A percentile compares a stretch with the other conserved stretches of the same genome.
These are phyloP conservation scores for Umimayanthus chanpuru DNA, from an alignment of 92 coral and sea anemone genomes.

Conservation along the genomic window DNA sequence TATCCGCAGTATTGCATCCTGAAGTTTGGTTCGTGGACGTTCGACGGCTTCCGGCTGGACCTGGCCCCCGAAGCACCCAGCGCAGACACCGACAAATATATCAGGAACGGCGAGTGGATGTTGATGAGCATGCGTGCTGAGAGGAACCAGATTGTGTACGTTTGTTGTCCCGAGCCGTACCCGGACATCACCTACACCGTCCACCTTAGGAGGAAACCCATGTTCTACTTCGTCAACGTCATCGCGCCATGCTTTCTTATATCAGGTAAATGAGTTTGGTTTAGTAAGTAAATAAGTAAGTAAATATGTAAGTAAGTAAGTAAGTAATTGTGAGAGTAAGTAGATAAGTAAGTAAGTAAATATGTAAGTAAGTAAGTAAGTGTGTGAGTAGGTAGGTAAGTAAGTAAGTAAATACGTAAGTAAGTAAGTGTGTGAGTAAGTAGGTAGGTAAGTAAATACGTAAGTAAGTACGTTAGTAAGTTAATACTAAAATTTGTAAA, in stretches of 20 bases:
- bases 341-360: too few species aligned
- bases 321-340: too few species aligned
- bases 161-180: slow-evolving; percentile 81
- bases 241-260: slow-evolving; percentile 85
- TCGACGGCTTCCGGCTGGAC: slow-evolving; percentile 79
- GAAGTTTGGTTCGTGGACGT: slow-evolving; percentile 91
- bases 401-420: too few species aligned
- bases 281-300: too few species aligned
- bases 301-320: too few species aligned
- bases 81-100: slow-evolving; percentile 78
- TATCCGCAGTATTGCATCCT: slow-evolving; percentile 59
- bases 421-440: too few species aligned
- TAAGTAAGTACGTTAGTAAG: too few species aligned
- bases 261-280: slow-evolving; percentile 61
- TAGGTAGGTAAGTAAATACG: too few species aligned
- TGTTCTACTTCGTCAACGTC: slow-evolving; percentile 82
- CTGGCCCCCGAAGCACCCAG: slow-evolving; percentile 50
- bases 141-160: slow-evolving; percentile 62
- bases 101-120: slow-evolving; percentile 83
- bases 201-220: slow-evolving; percentile 67
- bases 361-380: too few species aligned
- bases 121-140: slow-evolving; percentile 67
- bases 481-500: too few species aligned
- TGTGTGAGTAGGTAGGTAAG: too few species aligned
- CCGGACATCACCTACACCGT: slow-evolving; percentile 87